Percentiles rank a stretch among this genome's conserved stretches.
phyloP scores from a whole-genome alignment of 1,140 invertebrate genomes.

The Brachionus sp. region DNA sequence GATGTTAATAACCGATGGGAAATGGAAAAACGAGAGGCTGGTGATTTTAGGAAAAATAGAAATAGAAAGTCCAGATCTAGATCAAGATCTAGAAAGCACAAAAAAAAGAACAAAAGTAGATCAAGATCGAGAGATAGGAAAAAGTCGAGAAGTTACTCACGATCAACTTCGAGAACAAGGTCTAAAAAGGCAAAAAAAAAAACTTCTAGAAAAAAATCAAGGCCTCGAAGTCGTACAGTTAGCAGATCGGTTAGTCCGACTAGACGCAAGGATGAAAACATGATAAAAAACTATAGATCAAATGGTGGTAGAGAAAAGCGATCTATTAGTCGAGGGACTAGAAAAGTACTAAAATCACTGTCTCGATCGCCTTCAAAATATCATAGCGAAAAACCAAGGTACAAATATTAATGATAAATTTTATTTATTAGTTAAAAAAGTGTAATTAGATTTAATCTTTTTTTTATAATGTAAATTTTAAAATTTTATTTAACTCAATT shows the following conservation, averaged over 20 bases:
- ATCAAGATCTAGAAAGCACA: not conserved
- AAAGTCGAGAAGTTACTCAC: not conserved
- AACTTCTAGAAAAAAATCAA: not conserved
- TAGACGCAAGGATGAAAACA: not conserved
- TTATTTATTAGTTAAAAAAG: not conserved
- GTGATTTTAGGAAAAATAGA: not conserved
- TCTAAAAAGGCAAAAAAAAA: slow-evolving; percentile 12
- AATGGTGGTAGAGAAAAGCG: not conserved
- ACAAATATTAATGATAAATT: not conserved
- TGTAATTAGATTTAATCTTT: slow-evolving; percentile 1
- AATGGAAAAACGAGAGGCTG: not conserved
- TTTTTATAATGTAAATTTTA: not conserved
- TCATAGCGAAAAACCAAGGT: not conserved
- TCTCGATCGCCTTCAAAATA: not conserved
- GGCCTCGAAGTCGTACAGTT: not conserved
- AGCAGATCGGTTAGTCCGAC: not conserved
- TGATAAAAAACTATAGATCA: not conserved
- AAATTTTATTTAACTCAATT: not conserved
- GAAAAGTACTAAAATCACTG: not conserved
- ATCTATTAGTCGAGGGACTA: too few species aligned
- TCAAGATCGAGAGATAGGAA: not conserved
- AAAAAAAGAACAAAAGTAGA: slow-evolving; percentile 21
- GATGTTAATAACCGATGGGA: not conserved
- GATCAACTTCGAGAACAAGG: not conserved
- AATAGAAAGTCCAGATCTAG: not conserved